A percentile compares a stretch with the other conserved stretches of the same genome.
These are phyloP conservation scores for Catocala nupta DNA, from an alignment of 2,888 invertebrate species.

Conservation along the genomic window DNA sequence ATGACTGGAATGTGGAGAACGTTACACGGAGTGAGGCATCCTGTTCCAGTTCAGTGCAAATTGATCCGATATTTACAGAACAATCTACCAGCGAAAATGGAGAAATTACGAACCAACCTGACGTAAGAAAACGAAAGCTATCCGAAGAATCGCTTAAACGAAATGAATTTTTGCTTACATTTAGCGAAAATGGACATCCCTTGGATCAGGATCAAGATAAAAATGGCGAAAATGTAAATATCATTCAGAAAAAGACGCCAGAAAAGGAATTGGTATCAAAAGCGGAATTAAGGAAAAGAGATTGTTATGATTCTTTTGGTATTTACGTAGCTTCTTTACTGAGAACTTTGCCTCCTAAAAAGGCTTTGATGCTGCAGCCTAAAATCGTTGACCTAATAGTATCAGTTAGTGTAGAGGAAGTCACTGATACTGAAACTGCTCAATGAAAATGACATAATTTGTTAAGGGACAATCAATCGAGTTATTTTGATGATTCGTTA, in stretches of 20 bases:
- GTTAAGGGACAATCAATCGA: too few species aligned
- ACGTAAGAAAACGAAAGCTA: background rate
- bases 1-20: background rate
- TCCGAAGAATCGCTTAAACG: background rate
- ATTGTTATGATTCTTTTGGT: constrained; percentile 13
- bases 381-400: constrained; percentile 11
- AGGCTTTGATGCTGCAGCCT: constrained; percentile 14
- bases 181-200: too few species aligned
- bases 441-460: background rate
- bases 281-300: background rate
- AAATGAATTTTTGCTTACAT: background rate
- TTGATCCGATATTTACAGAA: background rate
- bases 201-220: too few species aligned
- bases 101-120: background rate
- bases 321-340: constrained; percentile 14
- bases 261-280: background rate
- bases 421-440: background rate
- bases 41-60: background rate
- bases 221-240: too few species aligned
- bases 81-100: background rate
- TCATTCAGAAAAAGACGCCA: too few species aligned
- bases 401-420: constrained; percentile 1
- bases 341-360: constrained; percentile 9
- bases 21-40: constrained; percentile 6
- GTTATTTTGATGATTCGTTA: too few species aligned